Evolutionary conservation across 30 jellyfish, hydroid and myxozoan genomes (phyloP).

Genomic region (Catostylus mosaicus): DNA sequence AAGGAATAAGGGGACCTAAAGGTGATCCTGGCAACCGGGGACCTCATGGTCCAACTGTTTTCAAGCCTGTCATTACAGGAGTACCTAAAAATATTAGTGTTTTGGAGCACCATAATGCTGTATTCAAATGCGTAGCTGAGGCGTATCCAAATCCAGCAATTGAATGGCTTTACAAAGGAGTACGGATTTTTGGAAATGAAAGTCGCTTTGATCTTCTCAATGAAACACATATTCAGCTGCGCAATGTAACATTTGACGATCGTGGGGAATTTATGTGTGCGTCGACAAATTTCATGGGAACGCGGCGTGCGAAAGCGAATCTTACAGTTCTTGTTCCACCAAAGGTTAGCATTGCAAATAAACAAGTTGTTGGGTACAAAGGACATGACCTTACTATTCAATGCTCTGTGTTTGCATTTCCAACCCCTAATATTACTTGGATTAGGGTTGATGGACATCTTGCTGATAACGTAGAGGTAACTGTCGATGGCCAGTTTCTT

Average conservation of each 20-base stretch:
- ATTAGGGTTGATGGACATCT: constrained; percentile 1
- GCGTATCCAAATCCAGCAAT: constrained; percentile 45
- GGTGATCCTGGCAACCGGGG: constrained; percentile 30
- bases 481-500: constrained; percentile 11
- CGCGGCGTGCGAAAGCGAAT: constrained; percentile 5
- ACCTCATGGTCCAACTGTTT: constrained; percentile 44
- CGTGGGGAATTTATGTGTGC: constrained; percentile 17
- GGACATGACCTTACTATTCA: neutral
- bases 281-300: constrained; percentile 40
- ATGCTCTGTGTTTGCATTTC: constrained; percentile 49
- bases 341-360: neutral
- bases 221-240: constrained; percentile 21
- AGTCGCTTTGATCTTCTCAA: neutral
- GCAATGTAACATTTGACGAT: constrained; percentile 5
- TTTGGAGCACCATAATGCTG: constrained; percentile 5
- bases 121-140: constrained; percentile 7
- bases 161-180: constrained; percentile 13
- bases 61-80: neutral
- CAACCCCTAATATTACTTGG: constrained; percentile 63
- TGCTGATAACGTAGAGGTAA: neutral
- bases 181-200: neutral
- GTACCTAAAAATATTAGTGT: neutral
- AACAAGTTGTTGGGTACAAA: constrained; percentile 8
- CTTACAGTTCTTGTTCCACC: constrained; percentile 48
- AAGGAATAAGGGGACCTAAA: constrained; percentile 24